phyloP scores from a whole-genome alignment of 2,888 invertebrate species.

The Tipula helvola region DNA sequence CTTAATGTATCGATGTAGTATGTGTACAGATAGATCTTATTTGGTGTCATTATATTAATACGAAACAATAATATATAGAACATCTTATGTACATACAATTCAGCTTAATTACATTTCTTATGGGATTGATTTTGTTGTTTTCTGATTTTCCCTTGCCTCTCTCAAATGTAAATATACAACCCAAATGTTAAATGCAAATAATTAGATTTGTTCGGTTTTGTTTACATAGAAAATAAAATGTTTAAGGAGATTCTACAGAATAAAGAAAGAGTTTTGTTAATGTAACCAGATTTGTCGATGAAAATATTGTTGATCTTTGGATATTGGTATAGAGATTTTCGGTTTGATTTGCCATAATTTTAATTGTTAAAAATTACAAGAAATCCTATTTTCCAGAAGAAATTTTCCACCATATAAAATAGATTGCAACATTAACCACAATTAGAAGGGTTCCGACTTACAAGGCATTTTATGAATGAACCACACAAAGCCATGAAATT shows the following conservation, averaged over 20 bases:
- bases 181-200: not conserved
- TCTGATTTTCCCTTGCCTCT: not conserved
- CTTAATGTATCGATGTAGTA: not conserved
- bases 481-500: too few relatives aligned
- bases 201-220: not conserved
- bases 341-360: too few relatives aligned
- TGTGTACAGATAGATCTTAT: not conserved
- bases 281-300: not conserved
- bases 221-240: not conserved
- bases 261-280: not conserved
- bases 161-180: not conserved
- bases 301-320: too few relatives aligned
- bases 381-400: too few relatives aligned
- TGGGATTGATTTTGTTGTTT: not conserved
- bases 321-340: too few relatives aligned
- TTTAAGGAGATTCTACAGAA: not conserved
- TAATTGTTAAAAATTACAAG: too few relatives aligned
- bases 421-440: too few relatives aligned
- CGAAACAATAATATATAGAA: not conserved
- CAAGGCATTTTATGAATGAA: too few relatives aligned
- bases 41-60: not conserved
- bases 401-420: too few relatives aligned
- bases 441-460: too few relatives aligned
- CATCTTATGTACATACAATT: not conserved
- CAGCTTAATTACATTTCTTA: not conserved